A percentile compares a stretch with the other conserved stretches of the same genome.
Conservation (phyloP, 2,888 invertebrate species). For the Eupithecia pulchellata region DNA sequence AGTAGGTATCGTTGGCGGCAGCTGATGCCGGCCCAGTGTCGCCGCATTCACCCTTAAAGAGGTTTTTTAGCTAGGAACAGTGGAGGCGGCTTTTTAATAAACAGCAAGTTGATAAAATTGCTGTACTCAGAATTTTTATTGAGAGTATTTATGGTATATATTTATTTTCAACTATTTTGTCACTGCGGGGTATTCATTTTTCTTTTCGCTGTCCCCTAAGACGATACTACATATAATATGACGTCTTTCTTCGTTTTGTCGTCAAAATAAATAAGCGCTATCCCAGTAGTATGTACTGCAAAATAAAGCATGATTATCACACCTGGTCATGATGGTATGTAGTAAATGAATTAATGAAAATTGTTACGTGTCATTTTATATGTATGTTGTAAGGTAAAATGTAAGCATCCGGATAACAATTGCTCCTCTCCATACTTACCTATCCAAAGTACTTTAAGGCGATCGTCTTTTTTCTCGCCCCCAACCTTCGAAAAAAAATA, state of each 20-base stretch:
- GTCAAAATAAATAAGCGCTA: no score
- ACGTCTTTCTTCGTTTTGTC: no score
- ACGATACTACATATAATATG: no score
- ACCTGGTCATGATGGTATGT: no score
- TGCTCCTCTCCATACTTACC: slow-evolving; percentile 59
- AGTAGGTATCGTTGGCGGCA: slow-evolving; percentile 82
- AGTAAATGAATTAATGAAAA: no score
- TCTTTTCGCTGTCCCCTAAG: no score
- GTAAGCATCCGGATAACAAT: background rate
- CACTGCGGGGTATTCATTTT: background rate
- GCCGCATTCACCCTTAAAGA: slow-evolving; percentile 79
- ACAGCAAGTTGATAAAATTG: background rate
- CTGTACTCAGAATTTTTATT: background rate
- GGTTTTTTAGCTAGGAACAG: slow-evolving; percentile 51
- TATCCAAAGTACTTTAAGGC: slow-evolving; percentile 67
- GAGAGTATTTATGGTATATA: background rate
- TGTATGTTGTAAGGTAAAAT: background rate
- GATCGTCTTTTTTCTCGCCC: slow-evolving; percentile 82
- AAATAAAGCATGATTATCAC: no score
- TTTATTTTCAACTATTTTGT: background rate
- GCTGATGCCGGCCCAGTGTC: slow-evolving; percentile 83
- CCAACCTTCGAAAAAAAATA: slow-evolving; percentile 80
- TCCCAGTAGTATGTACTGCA: background rate
- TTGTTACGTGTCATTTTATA: background rate
- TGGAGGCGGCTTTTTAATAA: slow-evolving; percentile 55